Conservation (phyloP, 2,888 invertebrate species). For the Drosophila cognata region DNA sequence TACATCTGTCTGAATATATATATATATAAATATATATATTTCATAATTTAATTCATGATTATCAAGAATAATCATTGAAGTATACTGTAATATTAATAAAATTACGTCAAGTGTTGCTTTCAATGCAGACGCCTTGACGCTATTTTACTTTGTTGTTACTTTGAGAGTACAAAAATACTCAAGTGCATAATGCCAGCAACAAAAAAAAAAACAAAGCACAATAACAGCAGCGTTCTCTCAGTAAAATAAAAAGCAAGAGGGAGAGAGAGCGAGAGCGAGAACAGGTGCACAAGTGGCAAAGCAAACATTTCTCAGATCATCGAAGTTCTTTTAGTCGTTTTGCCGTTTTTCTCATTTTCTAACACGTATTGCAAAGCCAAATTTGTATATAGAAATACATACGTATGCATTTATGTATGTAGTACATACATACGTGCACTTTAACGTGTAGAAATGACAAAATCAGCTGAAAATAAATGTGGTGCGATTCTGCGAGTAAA, state of each 20-base stretch:
- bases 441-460: conserved; percentile 58
- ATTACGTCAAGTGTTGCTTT: conserved; percentile 53
- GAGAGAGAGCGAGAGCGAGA: conserved; percentile 3
- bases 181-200: conserved; percentile 27
- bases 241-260: neutral
- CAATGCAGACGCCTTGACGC: conserved; percentile 48
- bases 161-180: conserved; percentile 14
- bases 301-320: conserved; percentile 30
- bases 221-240: conserved; percentile 14
- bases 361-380: conserved; percentile 32
- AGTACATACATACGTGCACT: conserved; percentile 3
- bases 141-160: conserved; percentile 26
- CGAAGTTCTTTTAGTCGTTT: conserved; percentile 11
- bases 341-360: conserved; percentile 14
- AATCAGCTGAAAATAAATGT: conserved; percentile 72
- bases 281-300: conserved; percentile 6
- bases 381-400: conserved; percentile 9
- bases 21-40: neutral
- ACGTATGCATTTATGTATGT: conserved; percentile 10
- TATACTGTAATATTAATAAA: conserved; percentile 11
- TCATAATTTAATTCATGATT: conserved; percentile 1
- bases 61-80: conserved; percentile 14
- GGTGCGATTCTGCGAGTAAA: conserved; percentile 34
- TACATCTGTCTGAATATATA: neutral
- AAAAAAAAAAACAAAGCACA: conserved; percentile 2